Conservation (phyloP, 1,140 invertebrate genomes). For the Danaus melanippus region DNA sequence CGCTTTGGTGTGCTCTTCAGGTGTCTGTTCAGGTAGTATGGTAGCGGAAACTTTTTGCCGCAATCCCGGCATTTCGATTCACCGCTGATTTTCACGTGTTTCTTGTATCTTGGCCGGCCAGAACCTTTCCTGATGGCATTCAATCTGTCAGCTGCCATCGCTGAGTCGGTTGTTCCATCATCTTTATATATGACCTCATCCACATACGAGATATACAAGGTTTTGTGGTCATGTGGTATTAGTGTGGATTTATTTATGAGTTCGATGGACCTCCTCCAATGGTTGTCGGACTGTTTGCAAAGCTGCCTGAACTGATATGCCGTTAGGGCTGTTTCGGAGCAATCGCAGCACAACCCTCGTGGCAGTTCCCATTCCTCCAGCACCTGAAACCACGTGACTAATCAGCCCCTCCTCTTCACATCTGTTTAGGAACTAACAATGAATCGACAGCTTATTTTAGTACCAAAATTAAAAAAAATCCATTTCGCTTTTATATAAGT, state of each 20-base stretch:
- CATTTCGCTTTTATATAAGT: neutral
- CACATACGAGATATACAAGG: conserved; percentile 34
- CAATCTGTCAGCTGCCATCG: conserved; percentile 21
- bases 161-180: conserved; percentile 11
- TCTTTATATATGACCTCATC: conserved; percentile 28
- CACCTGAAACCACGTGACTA: conserved; percentile 54
- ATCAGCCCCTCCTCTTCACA: conserved; percentile 38
- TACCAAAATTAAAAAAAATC: no score
- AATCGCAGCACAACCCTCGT: conserved; percentile 35
- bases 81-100: conserved; percentile 9
- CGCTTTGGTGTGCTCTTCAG: conserved; percentile 35
- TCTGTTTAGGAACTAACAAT: neutral
- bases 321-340: conserved; percentile 30
- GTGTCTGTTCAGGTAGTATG: conserved; percentile 47
- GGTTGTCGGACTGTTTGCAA: conserved; percentile 26
- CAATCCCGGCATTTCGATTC: conserved; percentile 40
- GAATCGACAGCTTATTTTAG: no score
- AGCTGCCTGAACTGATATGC: conserved; percentile 34
- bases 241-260: conserved; percentile 15
- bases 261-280: conserved; percentile 27
- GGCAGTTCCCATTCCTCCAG: conserved; percentile 36
- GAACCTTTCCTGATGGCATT: conserved; percentile 15
- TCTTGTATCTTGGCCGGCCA: conserved; percentile 1
- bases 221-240: conserved; percentile 22
- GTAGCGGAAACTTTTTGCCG: conserved; percentile 37